Conservation (phyloP, 30 jellyfish, hydroid and myxozoan species). For the Aurelia aurita region DNA sequence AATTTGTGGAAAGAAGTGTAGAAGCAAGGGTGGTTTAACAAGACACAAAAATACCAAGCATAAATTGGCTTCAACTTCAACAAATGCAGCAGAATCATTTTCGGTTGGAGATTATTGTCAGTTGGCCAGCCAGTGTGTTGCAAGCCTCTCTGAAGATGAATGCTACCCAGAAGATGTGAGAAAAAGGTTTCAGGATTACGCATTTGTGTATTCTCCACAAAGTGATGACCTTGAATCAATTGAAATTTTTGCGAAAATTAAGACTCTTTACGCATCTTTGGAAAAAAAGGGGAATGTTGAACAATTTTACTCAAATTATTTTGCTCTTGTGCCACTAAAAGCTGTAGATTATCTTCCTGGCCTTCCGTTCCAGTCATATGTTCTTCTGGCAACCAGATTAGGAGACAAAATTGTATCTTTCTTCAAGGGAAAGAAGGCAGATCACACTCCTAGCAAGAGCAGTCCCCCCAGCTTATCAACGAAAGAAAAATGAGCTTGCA, state of each 20-base stretch:
- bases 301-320: not conserved
- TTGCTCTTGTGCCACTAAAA: not conserved
- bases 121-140: not conserved
- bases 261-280: not conserved
- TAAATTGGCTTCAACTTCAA: not conserved
- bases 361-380: not conserved
- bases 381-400: not conserved
- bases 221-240: not conserved
- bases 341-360: not conserved
- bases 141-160: conserved; percentile 2
- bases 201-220: not conserved
- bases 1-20: not conserved
- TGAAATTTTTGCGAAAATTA: not conserved
- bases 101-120: not conserved
- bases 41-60: not conserved
- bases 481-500: not conserved
- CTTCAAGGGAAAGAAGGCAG: not conserved
- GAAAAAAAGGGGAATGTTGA: conserved; percentile 4
- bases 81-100: not conserved
- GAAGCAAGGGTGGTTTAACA: not conserved
- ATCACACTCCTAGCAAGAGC: not conserved
- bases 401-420: not conserved
- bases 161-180: conserved; percentile 7
- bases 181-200: not conserved
- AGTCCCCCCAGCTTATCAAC: not conserved